Evolutionary conservation across 1,140 invertebrate species (phyloP).

Genomic region (Aphis craccivora): DNA sequence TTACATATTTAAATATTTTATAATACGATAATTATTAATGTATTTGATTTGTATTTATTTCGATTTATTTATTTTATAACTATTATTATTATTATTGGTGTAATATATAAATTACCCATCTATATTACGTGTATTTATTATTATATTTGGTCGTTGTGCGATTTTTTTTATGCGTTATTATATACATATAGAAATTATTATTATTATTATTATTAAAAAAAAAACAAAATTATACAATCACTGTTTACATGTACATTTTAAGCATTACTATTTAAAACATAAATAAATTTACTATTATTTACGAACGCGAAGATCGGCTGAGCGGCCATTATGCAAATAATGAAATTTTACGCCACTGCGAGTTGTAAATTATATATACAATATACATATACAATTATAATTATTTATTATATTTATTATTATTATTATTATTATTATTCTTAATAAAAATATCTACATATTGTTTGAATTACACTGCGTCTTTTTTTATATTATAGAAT

Average conservation of each 20-base stretch:
- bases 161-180: neutral
- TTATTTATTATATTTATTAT: conserved; percentile 39
- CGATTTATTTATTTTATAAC: conserved; percentile 24
- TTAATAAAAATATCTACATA: conserved; percentile 38
- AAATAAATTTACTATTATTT: neutral
- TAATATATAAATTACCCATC: neutral
- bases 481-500: neutral
- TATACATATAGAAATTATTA: conserved; percentile 3
- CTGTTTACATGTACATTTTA: conserved; percentile 6
- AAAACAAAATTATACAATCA: conserved; percentile 18
- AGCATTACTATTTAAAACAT: neutral
- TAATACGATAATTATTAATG: neutral
- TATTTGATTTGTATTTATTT: neutral
- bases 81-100: neutral
- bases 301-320: neutral
- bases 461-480: neutral
- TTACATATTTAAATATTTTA: neutral
- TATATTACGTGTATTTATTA: neutral
- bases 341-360: too few relatives aligned
- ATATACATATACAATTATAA: neutral
- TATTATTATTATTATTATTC: conserved; percentile 4
- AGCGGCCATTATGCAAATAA: neutral
- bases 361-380: neutral
- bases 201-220: conserved; percentile 11
- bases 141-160: conserved; percentile 24